Conservation (phyloP, 35 echinoderm and acorn worm genomes). For the Heliocidaris erythrogramma region DNA sequence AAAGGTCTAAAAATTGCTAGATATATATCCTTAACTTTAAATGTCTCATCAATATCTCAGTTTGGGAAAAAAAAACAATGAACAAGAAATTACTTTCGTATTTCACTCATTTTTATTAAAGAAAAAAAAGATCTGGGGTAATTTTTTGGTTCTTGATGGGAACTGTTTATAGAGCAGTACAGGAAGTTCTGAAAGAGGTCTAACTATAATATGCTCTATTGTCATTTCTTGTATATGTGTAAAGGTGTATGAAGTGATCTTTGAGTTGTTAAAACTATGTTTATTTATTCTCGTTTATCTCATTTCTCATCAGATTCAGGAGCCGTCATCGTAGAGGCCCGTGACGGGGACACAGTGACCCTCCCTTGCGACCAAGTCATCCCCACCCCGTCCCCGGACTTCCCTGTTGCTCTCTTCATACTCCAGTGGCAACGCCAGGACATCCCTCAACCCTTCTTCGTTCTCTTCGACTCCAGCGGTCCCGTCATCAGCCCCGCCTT, state of each 20-base stretch:
- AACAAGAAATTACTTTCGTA: too few relatives aligned
- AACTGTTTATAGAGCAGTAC: too few relatives aligned
- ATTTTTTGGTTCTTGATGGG: too few relatives aligned
- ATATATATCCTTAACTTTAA: too few relatives aligned
- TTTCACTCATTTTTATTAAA: too few relatives aligned
- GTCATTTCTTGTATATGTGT: not conserved
- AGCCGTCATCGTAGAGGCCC: conserved; percentile 32
- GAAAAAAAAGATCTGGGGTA: too few relatives aligned
- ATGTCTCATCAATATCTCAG: too few relatives aligned
- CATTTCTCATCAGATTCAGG: not conserved
- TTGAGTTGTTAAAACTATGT: not conserved
- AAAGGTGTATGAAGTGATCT: not conserved
- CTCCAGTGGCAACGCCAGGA: conserved; percentile 72
- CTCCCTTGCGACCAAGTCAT: conserved; percentile 66
- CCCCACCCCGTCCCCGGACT: conserved; percentile 61
- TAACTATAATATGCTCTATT: not conserved
- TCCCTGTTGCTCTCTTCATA: conserved; percentile 58
- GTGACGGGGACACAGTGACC: conserved; percentile 63
- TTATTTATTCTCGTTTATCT: not conserved
- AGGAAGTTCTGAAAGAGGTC: not conserved
- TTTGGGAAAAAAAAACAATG: too few relatives aligned
- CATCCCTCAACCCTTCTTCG: conserved; percentile 59
- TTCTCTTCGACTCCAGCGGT: conserved; percentile 44
- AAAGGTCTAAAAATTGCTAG: too few relatives aligned
- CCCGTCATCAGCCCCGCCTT: conserved; percentile 55